phyloP scores from a whole-genome alignment of 2,888 invertebrate species.

The Agriotes lineatus region DNA sequence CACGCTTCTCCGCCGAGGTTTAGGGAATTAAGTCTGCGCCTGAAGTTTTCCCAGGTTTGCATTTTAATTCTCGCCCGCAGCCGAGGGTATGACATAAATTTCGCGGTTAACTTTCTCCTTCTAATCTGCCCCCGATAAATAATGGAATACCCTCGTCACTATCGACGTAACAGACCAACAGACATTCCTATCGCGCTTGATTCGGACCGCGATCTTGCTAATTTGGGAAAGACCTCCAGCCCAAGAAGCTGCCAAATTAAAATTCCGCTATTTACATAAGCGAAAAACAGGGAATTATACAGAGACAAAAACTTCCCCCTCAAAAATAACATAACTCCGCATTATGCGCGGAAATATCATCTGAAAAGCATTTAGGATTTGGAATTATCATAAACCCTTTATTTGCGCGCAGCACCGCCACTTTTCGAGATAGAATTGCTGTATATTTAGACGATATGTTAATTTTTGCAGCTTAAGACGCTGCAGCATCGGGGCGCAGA shows the following conservation, averaged over 20 bases:
- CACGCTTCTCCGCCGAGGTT: not conserved
- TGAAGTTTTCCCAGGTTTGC: not conserved
- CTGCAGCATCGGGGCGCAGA: constrained; percentile 15
- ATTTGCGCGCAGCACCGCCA: constrained; percentile 35
- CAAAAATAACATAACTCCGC: constrained; percentile 32
- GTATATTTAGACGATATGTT: constrained; percentile 41
- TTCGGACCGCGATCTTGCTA: constrained; percentile 2
- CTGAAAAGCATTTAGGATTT: constrained; percentile 36
- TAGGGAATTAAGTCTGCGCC: not conserved
- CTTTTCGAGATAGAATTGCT: constrained; percentile 32
- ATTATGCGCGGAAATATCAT: constrained; percentile 34
- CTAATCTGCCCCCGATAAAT: constrained; percentile 17
- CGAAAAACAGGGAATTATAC: constrained; percentile 33
- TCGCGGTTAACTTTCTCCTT: constrained; percentile 6
- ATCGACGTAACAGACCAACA: constrained; percentile 22
- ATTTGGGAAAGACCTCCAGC: not conserved
- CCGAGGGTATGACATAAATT: constrained; percentile 16
- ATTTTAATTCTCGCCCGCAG: not conserved
- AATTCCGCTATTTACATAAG: constrained; percentile 30
- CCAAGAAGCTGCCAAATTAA: constrained; percentile 25
- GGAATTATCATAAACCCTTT: constrained; percentile 43
- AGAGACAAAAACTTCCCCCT: constrained; percentile 31
- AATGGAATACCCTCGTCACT: constrained; percentile 26
- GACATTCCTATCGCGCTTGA: constrained; percentile 19
- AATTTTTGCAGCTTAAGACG: constrained; percentile 38